These are phyloP conservation scores for Pomatostomus ruficeps DNA, from an alignment of 2,113 vertebrate genomes.

Conservation along the genomic window DNA sequence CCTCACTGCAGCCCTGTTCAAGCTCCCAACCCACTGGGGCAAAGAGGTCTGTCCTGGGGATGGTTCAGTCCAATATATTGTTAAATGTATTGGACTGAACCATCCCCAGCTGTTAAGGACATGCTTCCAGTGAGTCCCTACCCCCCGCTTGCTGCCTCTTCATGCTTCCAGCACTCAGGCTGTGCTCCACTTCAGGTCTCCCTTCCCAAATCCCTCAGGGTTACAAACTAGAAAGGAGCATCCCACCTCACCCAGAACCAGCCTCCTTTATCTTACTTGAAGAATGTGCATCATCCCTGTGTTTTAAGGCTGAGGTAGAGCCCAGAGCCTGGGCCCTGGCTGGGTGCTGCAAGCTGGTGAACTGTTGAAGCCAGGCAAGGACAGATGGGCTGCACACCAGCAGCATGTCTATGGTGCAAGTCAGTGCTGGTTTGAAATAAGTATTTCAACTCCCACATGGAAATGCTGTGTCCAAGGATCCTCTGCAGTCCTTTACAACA, in stretches of 20 bases:
- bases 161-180: background rate
- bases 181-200: background rate
- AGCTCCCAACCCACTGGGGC: background rate
- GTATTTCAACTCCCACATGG: background rate
- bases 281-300: accelerated
- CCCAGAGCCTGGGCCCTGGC: background rate
- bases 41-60: background rate
- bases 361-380: background rate
- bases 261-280: background rate
- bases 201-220: background rate
- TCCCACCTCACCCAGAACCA: background rate
- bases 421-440: background rate
- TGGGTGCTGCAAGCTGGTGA: background rate
- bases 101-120: too few species aligned
- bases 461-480: background rate
- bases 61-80: background rate
- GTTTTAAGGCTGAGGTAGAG: background rate
- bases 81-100: too few species aligned
- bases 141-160: background rate
- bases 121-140: background rate
- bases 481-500: background rate
- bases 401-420: background rate
- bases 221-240: background rate
- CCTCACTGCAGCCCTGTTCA: background rate
- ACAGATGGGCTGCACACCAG: background rate